Evolutionary conservation across 1,140 invertebrate species (phyloP), one percentile per base, ranked within the genome.

Genomic region (Cotesia typhae): DNA sequence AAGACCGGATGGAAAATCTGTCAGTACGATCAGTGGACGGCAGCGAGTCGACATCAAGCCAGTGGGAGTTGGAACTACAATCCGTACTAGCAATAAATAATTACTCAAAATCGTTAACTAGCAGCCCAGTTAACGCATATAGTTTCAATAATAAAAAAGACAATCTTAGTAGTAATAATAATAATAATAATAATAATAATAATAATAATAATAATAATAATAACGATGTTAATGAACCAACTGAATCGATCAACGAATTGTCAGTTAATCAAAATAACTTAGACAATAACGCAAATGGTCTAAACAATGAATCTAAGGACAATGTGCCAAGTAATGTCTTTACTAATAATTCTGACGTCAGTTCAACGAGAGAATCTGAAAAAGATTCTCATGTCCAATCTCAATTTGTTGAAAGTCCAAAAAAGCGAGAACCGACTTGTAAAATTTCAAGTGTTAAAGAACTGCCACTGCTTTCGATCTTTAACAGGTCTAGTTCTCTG

Each of bases 11-110:
- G 4, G 85, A 86, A 67, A 80, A 84, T 55, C 67, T 87, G 1
- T 78, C 76, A 4, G 76, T 75, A 57, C 77, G 85, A 68, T 84
- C 83, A 1, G 83, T 79, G 4, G 85, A 87, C 68, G 85, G 85
- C 36, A 86, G 85, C 20, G 85, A 87, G 67, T 79, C 82, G 2
- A 82, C 77, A 3, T 84, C 81, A 10, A 84, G 73, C 61, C 84
- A 85, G 69, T 87, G 84, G 85, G 85, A 87, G 66, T 76, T 86
- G 41, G 85, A 87, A 73, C 61, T 85, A 12, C 82, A 83, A 76
- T 78, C 80, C 10, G 85, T 78, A 55, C 57, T 76, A 28, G 74
- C 78, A 59, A 72, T 80, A 14, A 79, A 76, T 67, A 80, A 77
- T 74, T 75, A 76, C 28, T 82, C 83, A 0, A 85, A 81, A 52